phyloP scores from a whole-genome alignment of 2,888 invertebrate genomes.

The Mythimna impura region DNA sequence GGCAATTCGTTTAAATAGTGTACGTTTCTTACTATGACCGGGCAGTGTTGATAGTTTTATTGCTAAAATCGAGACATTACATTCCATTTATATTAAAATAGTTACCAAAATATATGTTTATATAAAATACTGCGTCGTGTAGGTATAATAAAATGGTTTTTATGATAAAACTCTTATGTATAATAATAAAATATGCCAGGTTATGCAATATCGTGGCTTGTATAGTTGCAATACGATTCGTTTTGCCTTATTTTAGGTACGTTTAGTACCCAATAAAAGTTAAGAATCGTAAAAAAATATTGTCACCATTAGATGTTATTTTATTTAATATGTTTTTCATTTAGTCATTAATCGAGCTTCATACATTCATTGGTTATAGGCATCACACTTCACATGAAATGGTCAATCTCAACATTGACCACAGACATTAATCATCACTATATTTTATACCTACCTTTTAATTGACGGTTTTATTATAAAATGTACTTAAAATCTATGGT shows the following conservation, averaged over 20 bases:
- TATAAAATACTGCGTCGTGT: constrained; percentile 58
- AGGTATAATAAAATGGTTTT: constrained; percentile 28
- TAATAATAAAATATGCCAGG: constrained; percentile 41
- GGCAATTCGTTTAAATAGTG: constrained; percentile 2
- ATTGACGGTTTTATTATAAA: constrained; percentile 44
- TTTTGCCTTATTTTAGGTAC: constrained; percentile 58
- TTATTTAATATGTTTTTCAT: not conserved
- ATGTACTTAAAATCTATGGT: constrained; percentile 56
- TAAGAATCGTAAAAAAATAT: constrained; percentile 16
- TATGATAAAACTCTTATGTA: constrained; percentile 33
- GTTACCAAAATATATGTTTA: constrained; percentile 57
- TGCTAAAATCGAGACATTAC: constrained; percentile 55
- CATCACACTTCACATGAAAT: not conserved
- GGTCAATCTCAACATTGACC: constrained; percentile 5
- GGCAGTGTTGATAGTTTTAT: constrained; percentile 23
- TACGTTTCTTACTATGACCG: constrained; percentile 14
- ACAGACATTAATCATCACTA: not conserved
- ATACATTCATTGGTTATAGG: constrained; percentile 22
- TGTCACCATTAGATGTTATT: constrained; percentile 14
- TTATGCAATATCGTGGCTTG: constrained; percentile 25
- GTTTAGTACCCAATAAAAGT: constrained; percentile 57
- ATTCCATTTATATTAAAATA: constrained; percentile 51
- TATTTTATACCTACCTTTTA: constrained; percentile 26
- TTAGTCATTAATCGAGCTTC: constrained; percentile 1
- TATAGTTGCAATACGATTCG: constrained; percentile 37